A percentile compares a stretch with the other conserved stretches of the same genome.
phyloP scores from a whole-genome alignment of 2,797 vertebrate species.

The Anas capensis region DNA sequence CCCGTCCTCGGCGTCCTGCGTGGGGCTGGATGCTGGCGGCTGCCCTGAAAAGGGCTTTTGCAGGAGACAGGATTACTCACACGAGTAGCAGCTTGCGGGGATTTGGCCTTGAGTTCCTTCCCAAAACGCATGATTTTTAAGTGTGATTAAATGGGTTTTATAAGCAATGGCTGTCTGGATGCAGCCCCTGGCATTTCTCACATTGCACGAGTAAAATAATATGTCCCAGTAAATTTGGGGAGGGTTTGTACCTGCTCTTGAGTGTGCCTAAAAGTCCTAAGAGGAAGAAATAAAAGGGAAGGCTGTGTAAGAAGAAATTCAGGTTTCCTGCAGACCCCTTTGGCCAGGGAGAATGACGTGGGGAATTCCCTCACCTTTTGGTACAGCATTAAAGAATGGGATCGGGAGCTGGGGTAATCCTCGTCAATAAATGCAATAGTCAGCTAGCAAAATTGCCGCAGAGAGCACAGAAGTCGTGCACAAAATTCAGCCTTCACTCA shows the following conservation, averaged over 20 bases:
- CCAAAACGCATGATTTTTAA: neutral
- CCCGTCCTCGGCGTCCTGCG: constrained; percentile 11
- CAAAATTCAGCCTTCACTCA: constrained; percentile 55
- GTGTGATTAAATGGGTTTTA: neutral
- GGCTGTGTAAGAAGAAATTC: constrained; percentile 3
- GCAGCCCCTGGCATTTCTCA: neutral
- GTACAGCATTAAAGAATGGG: neutral
- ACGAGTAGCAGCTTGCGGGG: constrained; percentile 52
- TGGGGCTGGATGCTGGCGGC: constrained; percentile 46
- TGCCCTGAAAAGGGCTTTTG: constrained; percentile 63
- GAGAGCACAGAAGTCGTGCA: constrained; percentile 34
- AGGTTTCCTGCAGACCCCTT: neutral
- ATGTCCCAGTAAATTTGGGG: neutral
- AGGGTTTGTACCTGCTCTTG: neutral
- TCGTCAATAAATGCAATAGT: constrained; percentile 35
- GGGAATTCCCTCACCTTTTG: constrained; percentile 61
- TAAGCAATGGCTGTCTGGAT: neutral
- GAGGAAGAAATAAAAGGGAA: fast-evolving
- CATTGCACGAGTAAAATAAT: neutral
- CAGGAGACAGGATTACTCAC: constrained; percentile 48
- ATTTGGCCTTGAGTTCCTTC: constrained; percentile 44
- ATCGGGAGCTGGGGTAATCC: constrained; percentile 41
- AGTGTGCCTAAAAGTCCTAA: neutral
- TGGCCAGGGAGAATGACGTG: neutral
- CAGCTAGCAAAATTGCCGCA: neutral